Evolutionary conservation across 2,113 vertebrate species (phyloP), one percentile per base, ranked within the genome.

Genomic region (Willisornis vidua): DNA sequence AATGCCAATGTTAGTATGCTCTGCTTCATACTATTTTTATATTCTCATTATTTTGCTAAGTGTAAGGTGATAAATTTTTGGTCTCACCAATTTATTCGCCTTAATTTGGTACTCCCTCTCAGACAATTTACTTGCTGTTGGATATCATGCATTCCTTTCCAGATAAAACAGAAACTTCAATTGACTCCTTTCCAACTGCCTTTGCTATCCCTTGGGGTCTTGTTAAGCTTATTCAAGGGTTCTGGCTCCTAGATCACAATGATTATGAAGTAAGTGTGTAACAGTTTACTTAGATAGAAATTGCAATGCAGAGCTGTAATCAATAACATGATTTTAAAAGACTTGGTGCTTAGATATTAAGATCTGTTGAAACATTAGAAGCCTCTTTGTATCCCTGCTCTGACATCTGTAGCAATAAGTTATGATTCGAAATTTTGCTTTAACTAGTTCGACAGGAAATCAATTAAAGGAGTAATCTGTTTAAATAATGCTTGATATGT

Each of bases 91-190:
- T 54, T 87, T 84, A 70, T 97, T 91, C 9, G 57, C 98, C 99
- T 99, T 99, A 98, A 99, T 93, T 94, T 28, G 63, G 18, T 71
- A 62, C 62, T 43, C 66, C 29, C 28, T 91, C 9, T 75, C 96
- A 99, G 99, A 99, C 99, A 54, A 99, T 99, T 96, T 99, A 99
- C 97, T 97, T 99, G 96, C 95, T 99, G 85, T 95, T 99, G 82
- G 99, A 99, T 96, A 98, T 99, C 63, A 99, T 99, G 98, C 99
- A 99, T 97, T 98, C 98, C 22, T 98, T 98, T 90, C 98, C 98
- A 10, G 98, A 98, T 94, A 99, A 99, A 96, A 98, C 96, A 5
- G 98, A 98, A 22, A 97, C 98, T 39, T 98, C 97, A 10, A 95
- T 99, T 19, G 98, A 98, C 52, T 99, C 99, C 68, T 99, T 99